Base-by-base conservation (phyloP, 2,888 invertebrate genomes). In the Deladenus siricidicola region DNA sequence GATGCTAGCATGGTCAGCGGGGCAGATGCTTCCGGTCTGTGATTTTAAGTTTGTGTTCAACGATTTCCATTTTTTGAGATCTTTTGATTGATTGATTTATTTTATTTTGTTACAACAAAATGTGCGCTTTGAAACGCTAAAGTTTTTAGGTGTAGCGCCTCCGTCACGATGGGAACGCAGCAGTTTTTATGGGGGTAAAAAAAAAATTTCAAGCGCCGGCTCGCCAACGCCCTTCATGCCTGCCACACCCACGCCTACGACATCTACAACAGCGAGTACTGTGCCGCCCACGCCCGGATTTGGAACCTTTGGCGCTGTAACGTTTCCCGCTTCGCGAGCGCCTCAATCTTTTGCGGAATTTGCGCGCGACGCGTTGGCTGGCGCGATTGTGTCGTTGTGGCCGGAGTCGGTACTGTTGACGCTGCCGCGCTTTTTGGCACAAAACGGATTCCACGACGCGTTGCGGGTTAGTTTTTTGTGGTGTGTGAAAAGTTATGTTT, bases 371-470 rank as follows among this genome's bases (percentile, higher is more conserved):
- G 3, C 34, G 29, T n/a, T 53, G 2, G 30, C 53, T 34, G 53
- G 30, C 6, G 29, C 53, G 4, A 53, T 53, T n/a, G 21, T 34
- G 6, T n/a, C 47, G 47, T 19, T 47, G 6, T 70, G 68, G 68
- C 68, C 68, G 6, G 70, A 67, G 45, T 68, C 68, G 24, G 62
- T 58, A 8, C 42, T 59, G 24, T 19, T 67, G 45, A 52, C 60
- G 26, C 26, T 67, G 23, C 66, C 68, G 8, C 54, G 63, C 17
- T 67, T 67, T 47, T 28, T 67, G 53, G 67, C 67, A 14, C 55
- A 66, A 19, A 58, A 49, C 29, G 48, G 54, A 28, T 70, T 69
- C 49, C 68, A 58, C 45, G 68, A 67, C 26, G 70, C 70, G 3
- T 21, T 67, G 26, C 56, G 30, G 52, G 68, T 67, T 6, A 21